These are phyloP conservation scores for Wasmannia auropunctata DNA, from an alignment of 1,140 invertebrate genomes.

Conservation along the genomic window DNA sequence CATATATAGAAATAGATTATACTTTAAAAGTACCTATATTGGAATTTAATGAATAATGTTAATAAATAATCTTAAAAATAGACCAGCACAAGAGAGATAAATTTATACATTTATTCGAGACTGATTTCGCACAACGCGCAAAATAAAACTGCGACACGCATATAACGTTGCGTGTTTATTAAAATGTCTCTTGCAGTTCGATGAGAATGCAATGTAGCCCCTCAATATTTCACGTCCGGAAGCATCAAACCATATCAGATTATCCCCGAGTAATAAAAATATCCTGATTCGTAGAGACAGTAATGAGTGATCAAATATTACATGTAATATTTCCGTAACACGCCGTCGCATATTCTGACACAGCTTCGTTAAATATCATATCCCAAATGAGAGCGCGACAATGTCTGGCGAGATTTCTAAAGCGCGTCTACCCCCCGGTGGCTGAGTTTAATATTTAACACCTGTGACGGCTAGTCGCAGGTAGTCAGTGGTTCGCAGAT, in stretches of 20 bases:
- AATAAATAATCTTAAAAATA: conserved; percentile 4
- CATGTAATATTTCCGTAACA: conserved; percentile 58
- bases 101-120: conserved; percentile 9
- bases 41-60: too few species aligned
- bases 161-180: conserved; percentile 43
- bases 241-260: conserved; percentile 31
- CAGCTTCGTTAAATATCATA: conserved; percentile 77
- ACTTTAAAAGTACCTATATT: background rate
- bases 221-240: conserved; percentile 51
- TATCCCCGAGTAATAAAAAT: conserved; percentile 24
- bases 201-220: conserved; percentile 43
- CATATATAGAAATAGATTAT: background rate
- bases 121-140: background rate
- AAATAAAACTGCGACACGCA: conserved; percentile 13
- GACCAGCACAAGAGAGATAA: background rate
- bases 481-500: conserved; percentile 68
- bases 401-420: conserved; percentile 77
- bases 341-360: conserved; percentile 61
- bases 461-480: conserved; percentile 72
- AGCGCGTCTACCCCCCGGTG: conserved; percentile 72
- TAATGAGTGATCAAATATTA: conserved; percentile 77
- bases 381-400: conserved; percentile 74
- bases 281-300: conserved; percentile 72
- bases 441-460: conserved; percentile 80
- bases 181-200: background rate